A percentile compares a stretch with the other conserved stretches of the same genome.
phyloP scores from a whole-genome alignment of 2,797 vertebrate species.

The Characodon lateralis region DNA sequence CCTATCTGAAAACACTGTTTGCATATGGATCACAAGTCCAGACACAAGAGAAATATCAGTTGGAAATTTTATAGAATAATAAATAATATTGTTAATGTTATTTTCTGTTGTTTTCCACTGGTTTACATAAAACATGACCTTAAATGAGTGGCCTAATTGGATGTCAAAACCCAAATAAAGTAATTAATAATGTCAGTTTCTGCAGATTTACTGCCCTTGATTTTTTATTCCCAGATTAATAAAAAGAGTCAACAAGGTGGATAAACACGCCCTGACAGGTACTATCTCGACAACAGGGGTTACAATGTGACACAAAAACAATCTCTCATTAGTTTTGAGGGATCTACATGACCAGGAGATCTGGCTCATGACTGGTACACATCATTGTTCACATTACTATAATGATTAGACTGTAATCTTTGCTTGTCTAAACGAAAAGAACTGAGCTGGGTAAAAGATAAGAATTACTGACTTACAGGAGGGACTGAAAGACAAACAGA shows the following conservation, averaged over 20 bases:
- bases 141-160: not conserved
- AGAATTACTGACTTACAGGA: constrained; percentile 71
- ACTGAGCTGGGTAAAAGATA: constrained; percentile 67
- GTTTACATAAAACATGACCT: not conserved
- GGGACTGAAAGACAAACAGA: constrained; percentile 66
- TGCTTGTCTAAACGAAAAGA: constrained; percentile 58
- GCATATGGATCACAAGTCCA: not conserved
- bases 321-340: constrained; percentile 48
- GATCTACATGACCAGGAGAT: constrained; percentile 54
- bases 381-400: constrained; percentile 58
- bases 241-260: constrained; percentile 36
- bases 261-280: constrained; percentile 45
- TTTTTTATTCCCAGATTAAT: not conserved
- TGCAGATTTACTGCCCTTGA: not conserved
- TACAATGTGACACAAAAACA: constrained; percentile 51
- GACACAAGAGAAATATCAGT: not conserved
- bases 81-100: not conserved
- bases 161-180: not conserved
- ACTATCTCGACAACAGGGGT: constrained; percentile 38
- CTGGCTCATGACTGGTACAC: constrained; percentile 62
- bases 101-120: not conserved
- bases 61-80: not conserved
- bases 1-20: not conserved
- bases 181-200: not conserved
- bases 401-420: constrained; percentile 71